Percentiles rank a stretch among this genome's conserved stretches.
Evolutionary conservation across 2,888 invertebrate species (phyloP).

Genomic region (Dicyrtoma fusca): DNA sequence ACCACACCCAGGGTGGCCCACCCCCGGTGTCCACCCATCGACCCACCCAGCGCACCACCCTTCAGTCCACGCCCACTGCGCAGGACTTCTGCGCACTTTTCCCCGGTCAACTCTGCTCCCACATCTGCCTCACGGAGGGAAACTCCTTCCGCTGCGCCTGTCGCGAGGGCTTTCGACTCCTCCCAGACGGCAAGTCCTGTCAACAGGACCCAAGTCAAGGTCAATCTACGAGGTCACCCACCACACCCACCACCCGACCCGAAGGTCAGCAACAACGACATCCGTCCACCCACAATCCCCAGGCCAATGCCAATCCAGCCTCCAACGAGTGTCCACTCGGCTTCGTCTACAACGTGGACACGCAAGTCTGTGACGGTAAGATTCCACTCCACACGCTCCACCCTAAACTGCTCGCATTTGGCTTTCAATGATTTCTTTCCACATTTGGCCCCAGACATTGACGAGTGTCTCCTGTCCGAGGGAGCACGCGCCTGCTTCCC

Average conservation of each 20-base stretch:
- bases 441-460: conserved; percentile 68
- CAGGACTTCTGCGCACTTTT: conserved; percentile 66
- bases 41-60: background rate
- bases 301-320: background rate
- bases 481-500: conserved; percentile 63
- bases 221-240: no score
- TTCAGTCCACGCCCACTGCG: background rate
- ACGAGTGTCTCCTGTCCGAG: conserved; percentile 69
- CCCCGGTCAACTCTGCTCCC: conserved; percentile 70
- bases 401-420: background rate
- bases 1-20: no score
- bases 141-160: conserved; percentile 75
- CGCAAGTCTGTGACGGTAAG: conserved; percentile 58
- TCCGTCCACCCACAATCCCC: no score
- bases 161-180: conserved; percentile 69
- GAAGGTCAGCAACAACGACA: background rate
- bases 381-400: background rate
- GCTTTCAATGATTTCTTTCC: background rate
- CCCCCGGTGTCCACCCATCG: no score
- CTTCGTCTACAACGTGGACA: conserved; percentile 57
- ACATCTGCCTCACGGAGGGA: conserved; percentile 74
- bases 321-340: conserved; percentile 57
- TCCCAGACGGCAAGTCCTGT: conserved; percentile 74
- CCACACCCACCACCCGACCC: background rate
- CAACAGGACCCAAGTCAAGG: conserved; percentile 59